Evolutionary conservation across 2,113 vertebrate species (phyloP), one percentile per base, ranked within the genome.

Genomic region (Myiopsitta monachus): DNA sequence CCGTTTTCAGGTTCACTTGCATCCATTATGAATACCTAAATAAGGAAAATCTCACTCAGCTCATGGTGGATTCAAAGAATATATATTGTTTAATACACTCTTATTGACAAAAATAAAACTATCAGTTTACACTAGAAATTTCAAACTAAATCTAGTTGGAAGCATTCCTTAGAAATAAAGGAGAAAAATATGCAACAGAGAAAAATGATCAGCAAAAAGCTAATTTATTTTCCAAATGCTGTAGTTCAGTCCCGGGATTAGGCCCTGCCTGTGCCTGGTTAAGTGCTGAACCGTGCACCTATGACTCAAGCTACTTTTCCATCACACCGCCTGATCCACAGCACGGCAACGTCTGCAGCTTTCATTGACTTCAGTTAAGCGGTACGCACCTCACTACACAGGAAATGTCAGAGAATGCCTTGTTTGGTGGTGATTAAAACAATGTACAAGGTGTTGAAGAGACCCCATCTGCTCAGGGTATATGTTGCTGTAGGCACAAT

Each of bases 161-260:
- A 73, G 14, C 1, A 1, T 39, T 57, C 43, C 46, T 85, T 82
- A 72, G n/a, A 72, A 76, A 67, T 61, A 77, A 67, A 30, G 12
- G 5, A 46, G 9, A 62, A 55, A 46, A 76, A 69, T 3, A 76
- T 0, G 5, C 31, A 67, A 33, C 0, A 2, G 17, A 62, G 24
- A 80, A 77, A 88, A 91, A 63, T 21, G 4, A 64, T 57, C n/a
- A 69, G 52, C 17, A 85, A 78, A 82, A 82, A 38, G 43, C 31
- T 39, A 72, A 67, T 33, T 54, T 9, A 28, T 49, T 87, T 79
- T 52, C n/a, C 70, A 86, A 78, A 74, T 54, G 36, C 23, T 74
- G 38, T 27, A 63, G 6, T 39, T 73, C 13, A 33, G 46, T 27
- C 36, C 52, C 54, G 27, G 41, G 24, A 62, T 67, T 55, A 72